A percentile compares a stretch with the other conserved stretches of the same genome.
Evolutionary conservation across 2,113 vertebrate genomes (phyloP).

Genomic region (Clarias magur): DNA sequence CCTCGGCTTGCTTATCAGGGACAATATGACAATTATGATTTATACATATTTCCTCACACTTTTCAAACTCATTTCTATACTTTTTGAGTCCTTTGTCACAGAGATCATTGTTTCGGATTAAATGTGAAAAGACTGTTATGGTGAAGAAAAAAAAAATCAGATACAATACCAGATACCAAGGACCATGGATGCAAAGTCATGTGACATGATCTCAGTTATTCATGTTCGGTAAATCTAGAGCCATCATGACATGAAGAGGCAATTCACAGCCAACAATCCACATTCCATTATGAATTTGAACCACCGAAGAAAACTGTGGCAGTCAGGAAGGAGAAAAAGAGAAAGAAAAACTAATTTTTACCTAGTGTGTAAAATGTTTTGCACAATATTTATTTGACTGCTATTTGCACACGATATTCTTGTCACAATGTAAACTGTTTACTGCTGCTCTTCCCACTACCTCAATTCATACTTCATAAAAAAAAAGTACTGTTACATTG

Average conservation of each 20-base stretch:
- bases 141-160: background rate
- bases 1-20: too few species aligned
- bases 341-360: background rate
- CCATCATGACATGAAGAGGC: background rate
- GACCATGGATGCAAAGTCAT: background rate
- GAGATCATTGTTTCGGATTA: too few species aligned
- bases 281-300: background rate
- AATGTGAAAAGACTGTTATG: background rate
- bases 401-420: too few species aligned
- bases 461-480: too few species aligned
- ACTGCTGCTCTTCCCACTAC: too few species aligned
- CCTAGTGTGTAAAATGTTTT: background rate
- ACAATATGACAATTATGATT: too few species aligned
- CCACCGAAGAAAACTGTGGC: background rate
- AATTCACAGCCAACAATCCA: background rate
- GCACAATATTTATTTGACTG: too few species aligned
- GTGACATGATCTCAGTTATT: background rate
- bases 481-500: too few species aligned
- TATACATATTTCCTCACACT: too few species aligned
- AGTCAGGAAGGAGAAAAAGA: background rate
- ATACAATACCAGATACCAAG: background rate
- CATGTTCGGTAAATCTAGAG: background rate
- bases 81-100: too few species aligned
- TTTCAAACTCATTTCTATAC: too few species aligned
- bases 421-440: too few species aligned